Percentiles rank a stretch among this genome's conserved stretches.
These are phyloP conservation scores for Anolis apletophallus DNA, from an alignment of 2,797 vertebrate genomes.

Conservation along the genomic window DNA sequence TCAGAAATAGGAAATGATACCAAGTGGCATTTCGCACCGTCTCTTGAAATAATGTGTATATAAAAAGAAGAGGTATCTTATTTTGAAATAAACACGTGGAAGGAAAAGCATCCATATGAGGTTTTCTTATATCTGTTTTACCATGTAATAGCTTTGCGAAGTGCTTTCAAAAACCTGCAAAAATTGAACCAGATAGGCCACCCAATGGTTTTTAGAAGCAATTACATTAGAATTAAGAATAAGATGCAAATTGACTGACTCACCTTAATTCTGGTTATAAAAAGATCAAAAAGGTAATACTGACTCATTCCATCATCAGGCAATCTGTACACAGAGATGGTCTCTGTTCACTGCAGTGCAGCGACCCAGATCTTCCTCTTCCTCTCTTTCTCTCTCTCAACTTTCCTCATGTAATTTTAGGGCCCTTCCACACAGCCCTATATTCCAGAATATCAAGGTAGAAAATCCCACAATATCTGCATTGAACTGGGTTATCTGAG, in stretches of 20 bases:
- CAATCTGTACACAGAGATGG: slow-evolving; percentile 26
- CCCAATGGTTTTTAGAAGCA: slow-evolving; percentile 42
- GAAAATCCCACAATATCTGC: too few relatives aligned
- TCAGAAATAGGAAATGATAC: slow-evolving; percentile 34
- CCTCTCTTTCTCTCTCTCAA: slow-evolving; percentile 41
- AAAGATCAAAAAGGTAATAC: slow-evolving; percentile 36
- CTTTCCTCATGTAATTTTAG: slow-evolving; percentile 52
- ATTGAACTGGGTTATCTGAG: too few relatives aligned
- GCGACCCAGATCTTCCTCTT: slow-evolving; percentile 5
- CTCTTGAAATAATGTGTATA: background rate
- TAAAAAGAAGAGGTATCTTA: slow-evolving; percentile 28
- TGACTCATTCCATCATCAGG: slow-evolving; percentile 30
- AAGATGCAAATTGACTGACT: slow-evolving; percentile 47
- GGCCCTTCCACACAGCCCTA: too few relatives aligned
- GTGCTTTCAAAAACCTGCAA: slow-evolving; percentile 22
- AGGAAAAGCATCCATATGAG: background rate
- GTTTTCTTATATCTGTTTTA: background rate
- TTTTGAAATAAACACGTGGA: slow-evolving; percentile 8
- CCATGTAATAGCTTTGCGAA: background rate
- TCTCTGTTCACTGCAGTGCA: slow-evolving; percentile 27
- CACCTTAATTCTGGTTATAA: slow-evolving; percentile 41
- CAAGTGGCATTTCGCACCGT: slow-evolving; percentile 21
- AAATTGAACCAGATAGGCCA: fast-evolving
- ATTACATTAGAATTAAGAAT: slow-evolving; percentile 18
- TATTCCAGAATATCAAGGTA: too few relatives aligned